phyloP scores from a whole-genome alignment of 1,140 invertebrate genomes.

The Goniozus legneri region DNA sequence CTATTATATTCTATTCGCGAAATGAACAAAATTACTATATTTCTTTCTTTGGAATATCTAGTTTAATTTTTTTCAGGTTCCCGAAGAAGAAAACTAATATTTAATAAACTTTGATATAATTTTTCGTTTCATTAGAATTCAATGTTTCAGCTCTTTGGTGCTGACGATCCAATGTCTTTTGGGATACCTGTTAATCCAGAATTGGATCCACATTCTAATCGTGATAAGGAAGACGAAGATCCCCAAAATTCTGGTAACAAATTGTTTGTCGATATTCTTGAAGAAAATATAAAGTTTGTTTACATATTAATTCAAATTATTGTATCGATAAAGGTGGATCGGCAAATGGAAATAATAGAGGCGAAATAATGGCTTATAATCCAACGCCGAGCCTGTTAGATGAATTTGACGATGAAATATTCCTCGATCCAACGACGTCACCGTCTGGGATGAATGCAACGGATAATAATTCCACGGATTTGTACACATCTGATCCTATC shows the following conservation, averaged over 20 bases:
- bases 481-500: slow-evolving; percentile 11
- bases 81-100: background rate
- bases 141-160: slow-evolving; percentile 37
- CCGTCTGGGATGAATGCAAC: slow-evolving; percentile 10
- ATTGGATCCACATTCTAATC: slow-evolving; percentile 36
- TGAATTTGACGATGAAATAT: slow-evolving; percentile 43
- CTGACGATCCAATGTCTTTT: slow-evolving; percentile 46
- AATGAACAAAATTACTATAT: too few species aligned
- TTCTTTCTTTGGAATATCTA: too few species aligned
- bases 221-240: slow-evolving; percentile 32
- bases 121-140: slow-evolving; percentile 8
- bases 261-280: background rate
- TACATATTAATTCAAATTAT: slow-evolving; percentile 4
- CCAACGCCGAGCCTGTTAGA: slow-evolving; percentile 34
- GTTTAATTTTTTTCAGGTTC: background rate
- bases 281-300: slow-evolving; percentile 6
- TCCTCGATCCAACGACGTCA: slow-evolving; percentile 16
- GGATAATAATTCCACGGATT: slow-evolving; percentile 15
- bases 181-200: slow-evolving; percentile 46
- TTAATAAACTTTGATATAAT: background rate
- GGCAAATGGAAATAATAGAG: slow-evolving; percentile 27
- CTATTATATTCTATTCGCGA: too few species aligned
- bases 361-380: slow-evolving; percentile 47
- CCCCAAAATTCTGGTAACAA: slow-evolving; percentile 2
- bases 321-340: slow-evolving; percentile 30